These are phyloP conservation scores for Microchirus variegatus DNA, from an alignment of 2,797 vertebrate species.

Conservation along the genomic window DNA sequence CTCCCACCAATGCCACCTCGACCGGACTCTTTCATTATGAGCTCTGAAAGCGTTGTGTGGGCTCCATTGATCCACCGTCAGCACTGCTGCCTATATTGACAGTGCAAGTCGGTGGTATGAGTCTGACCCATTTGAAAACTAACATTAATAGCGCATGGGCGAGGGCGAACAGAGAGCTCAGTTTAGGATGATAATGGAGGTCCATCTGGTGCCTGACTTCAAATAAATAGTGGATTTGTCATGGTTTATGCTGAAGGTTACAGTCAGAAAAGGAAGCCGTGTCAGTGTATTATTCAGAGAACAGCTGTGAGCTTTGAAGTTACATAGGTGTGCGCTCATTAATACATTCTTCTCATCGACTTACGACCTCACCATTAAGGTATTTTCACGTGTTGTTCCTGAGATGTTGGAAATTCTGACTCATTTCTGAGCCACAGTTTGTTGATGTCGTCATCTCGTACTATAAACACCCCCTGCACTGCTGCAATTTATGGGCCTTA, in stretches of 20 bases:
- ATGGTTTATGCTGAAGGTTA: constrained; percentile 11
- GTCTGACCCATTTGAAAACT: constrained; percentile 64
- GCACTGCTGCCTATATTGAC: constrained; percentile 53
- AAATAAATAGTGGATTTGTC: constrained; percentile 33
- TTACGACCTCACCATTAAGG: constrained; percentile 2
- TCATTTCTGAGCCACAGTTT: not conserved
- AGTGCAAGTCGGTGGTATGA: constrained; percentile 43
- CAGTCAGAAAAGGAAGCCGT: constrained; percentile 3
- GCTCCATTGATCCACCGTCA: constrained; percentile 34
- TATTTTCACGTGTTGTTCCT: not conserved
- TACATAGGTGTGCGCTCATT: constrained; percentile 28
- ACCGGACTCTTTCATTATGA: constrained; percentile 18
- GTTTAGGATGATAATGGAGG: not conserved
- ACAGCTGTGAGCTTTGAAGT: constrained; percentile 53
- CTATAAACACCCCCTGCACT: not conserved
- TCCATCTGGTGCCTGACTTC: constrained; percentile 2
- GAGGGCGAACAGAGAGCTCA: constrained; percentile 17
- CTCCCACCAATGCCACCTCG: constrained; percentile 10
- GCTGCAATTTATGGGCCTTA: not conserved
- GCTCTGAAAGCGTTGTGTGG: constrained; percentile 30
- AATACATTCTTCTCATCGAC: constrained; percentile 1
- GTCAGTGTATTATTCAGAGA: constrained; percentile 16
- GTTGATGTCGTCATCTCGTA: not conserved
- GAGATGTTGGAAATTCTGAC: constrained; percentile 12
- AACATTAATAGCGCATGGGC: constrained; percentile 23